Evolutionary conservation across 2,797 vertebrate genomes (phyloP), one percentile per base, ranked within the genome.

Genomic region (Strix occidentalis): DNA sequence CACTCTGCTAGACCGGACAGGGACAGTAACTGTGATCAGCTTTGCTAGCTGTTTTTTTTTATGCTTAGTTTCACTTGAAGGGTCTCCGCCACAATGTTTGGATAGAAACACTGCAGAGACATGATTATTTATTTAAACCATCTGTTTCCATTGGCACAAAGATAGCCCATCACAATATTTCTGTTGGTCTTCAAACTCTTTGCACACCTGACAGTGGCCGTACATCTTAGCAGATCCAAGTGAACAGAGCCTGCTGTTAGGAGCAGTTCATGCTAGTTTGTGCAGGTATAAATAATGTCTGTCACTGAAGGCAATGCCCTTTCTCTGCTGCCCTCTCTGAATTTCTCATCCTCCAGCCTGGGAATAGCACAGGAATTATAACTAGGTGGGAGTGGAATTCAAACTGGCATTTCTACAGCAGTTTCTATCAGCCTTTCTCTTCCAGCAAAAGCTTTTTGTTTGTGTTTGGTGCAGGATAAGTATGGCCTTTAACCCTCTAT

Each of bases 201-300:
- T 24, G 87, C 58, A 33, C 74, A 65, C 70, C 89, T 57, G 84
- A 66, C 46, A 25, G 64, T 1, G 11, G 50, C 37, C 2, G 4
- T 5, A 13, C 5, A 0, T 1, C 5, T 13, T 7, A 20, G 78
- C 50, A 54, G 63, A 4, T 3, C 48, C 37, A 2, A 48, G 50
- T 1, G 56, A 65, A 3, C 18, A 3, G 69, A 28, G 21, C 84
- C 77, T 35, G 69, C 39, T 57, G 56, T 10, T 26, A 4, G 0
- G 5, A 35, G 6, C 45, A 15, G 51, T 3, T 35, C 9, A 0
- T 1, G 63, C 21, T 6, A 3, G 11, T 35, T 72, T 28, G 50
- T 14, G 68, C n/a, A 45, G 64, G 78, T 61, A 10, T 63, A 37
- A 53, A 56, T 23, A 56, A 83, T 6, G 46, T 53, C 64, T 16